These are phyloP conservation scores for Aurelia sp. DNA, from an alignment of 30 jellyfish, hydroid and myxozoan species.

Conservation along the genomic window DNA sequence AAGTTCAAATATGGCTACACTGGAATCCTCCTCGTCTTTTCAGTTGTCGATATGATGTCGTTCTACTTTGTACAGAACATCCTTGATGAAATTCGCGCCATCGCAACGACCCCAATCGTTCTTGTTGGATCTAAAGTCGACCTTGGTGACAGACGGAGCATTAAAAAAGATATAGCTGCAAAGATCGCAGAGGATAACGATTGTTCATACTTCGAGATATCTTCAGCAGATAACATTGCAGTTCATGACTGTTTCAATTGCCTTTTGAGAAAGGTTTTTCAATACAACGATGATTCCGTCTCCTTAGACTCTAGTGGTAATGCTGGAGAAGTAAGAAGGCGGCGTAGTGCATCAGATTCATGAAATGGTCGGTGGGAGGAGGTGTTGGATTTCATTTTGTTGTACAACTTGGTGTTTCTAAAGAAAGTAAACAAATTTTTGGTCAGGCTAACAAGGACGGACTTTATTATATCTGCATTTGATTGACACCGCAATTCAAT, in stretches of 20 bases:
- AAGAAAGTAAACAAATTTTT: too few relatives aligned
- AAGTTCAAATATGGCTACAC: constrained; percentile 4
- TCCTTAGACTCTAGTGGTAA: neutral
- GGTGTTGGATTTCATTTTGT: too few relatives aligned
- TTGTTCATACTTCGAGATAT: constrained; percentile 43
- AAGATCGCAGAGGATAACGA: constrained; percentile 31
- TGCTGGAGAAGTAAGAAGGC: too few relatives aligned
- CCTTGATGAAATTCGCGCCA: neutral
- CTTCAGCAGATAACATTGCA: constrained; percentile 47
- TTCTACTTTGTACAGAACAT: constrained; percentile 31
- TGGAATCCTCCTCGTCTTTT: constrained; percentile 40
- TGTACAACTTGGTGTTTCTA: too few relatives aligned
- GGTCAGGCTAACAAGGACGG: too few relatives aligned
- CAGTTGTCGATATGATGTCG: constrained; percentile 44
- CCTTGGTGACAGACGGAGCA: constrained; percentile 36
- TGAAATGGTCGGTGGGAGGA: too few relatives aligned
- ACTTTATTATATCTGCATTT: too few relatives aligned
- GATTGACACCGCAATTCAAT: too few relatives aligned
- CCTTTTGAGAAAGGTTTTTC: constrained; percentile 7
- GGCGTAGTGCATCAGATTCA: too few relatives aligned
- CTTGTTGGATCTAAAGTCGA: constrained; percentile 49
- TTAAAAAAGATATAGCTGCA: constrained; percentile 14
- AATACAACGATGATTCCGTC: neutral
- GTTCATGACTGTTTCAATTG: constrained; percentile 27
- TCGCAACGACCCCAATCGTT: neutral